A percentile compares a stretch with the other conserved stretches of the same genome.
Conservation (phyloP, 2,888 invertebrate genomes). For the Sycophila texana region DNA sequence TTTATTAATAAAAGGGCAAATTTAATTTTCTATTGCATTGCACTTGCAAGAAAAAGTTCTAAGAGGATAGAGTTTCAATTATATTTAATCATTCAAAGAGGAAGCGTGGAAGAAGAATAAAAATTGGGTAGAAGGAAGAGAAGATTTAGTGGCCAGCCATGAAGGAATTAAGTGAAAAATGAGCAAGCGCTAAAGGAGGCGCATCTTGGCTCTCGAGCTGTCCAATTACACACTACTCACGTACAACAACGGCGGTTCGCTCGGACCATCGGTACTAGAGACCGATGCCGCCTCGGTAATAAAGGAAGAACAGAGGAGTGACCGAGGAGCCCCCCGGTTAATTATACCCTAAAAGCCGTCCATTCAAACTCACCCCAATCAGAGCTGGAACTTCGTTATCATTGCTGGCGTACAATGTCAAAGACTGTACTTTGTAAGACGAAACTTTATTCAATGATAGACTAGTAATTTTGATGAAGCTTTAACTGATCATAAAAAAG, state of each 20-base stretch:
- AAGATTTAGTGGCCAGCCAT: conserved; percentile 22
- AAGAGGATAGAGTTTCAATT: conserved; percentile 9
- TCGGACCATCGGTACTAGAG: conserved; percentile 29
- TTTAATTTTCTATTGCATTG: neutral
- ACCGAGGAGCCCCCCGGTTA: conserved; percentile 10
- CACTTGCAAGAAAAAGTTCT: neutral
- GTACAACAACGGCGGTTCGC: conserved; percentile 30
- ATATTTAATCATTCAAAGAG: neutral
- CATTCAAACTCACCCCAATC: conserved; percentile 15
- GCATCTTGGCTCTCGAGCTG: conserved; percentile 15
- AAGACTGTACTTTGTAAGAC: neutral
- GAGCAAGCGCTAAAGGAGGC: neutral
- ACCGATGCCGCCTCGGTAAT: conserved; percentile 34
- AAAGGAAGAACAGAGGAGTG: conserved; percentile 4
- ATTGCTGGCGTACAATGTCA: neutral
- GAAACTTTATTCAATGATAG: too few species aligned
- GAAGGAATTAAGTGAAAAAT: conserved; percentile 38
- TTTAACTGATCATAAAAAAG: too few species aligned
- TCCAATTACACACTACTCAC: conserved; percentile 45
- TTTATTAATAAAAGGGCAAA: neutral
- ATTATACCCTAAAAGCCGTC: conserved; percentile 41
- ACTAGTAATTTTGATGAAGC: too few species aligned
- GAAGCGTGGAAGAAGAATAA: neutral
- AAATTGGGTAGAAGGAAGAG: neutral
- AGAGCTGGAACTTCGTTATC: neutral